These are phyloP conservation scores for Elymnias hypermnestra DNA, from an alignment of 1,140 invertebrate species.

Conservation along the genomic window DNA sequence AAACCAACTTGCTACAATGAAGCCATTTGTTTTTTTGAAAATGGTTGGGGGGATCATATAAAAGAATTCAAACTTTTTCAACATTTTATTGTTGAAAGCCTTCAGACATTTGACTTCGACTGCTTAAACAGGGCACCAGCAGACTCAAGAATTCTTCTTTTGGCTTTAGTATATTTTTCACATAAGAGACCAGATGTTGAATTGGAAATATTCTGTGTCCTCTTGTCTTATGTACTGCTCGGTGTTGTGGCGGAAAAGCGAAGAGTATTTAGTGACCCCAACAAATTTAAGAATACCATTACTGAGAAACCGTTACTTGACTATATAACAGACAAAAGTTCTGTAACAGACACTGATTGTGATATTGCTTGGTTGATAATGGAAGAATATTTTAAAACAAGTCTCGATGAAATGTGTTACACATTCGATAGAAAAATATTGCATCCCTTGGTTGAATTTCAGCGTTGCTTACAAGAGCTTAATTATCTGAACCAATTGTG, in stretches of 20 bases:
- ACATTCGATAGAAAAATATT: constrained; percentile 21
- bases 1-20: constrained; percentile 31
- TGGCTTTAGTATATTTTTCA: constrained; percentile 31
- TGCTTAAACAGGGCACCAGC: constrained; percentile 17
- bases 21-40: constrained; percentile 27
- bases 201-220: constrained; percentile 17
- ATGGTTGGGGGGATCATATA: constrained; percentile 30
- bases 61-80: constrained; percentile 22
- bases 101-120: constrained; percentile 15
- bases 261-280: background rate
- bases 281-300: background rate
- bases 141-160: constrained; percentile 25
- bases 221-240: constrained; percentile 31
- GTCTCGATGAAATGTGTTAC: constrained; percentile 1
- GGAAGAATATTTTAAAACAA: constrained; percentile 16
- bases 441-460: constrained; percentile 28
- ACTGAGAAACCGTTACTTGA: constrained; percentile 3
- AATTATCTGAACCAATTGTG: constrained; percentile 39
- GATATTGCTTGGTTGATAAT: constrained; percentile 13
- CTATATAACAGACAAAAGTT: constrained; percentile 7
- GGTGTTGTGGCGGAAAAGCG: constrained; percentile 12
- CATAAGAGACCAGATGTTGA: constrained; percentile 14
- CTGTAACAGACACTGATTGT: constrained; percentile 15
- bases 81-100: constrained; percentile 28
- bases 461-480: constrained; percentile 29